Percentiles rank a stretch among this genome's conserved stretches.
These are phyloP conservation scores for Todiramphus saurophagus DNA, from an alignment of 2,113 vertebrate genomes.

Conservation along the genomic window DNA sequence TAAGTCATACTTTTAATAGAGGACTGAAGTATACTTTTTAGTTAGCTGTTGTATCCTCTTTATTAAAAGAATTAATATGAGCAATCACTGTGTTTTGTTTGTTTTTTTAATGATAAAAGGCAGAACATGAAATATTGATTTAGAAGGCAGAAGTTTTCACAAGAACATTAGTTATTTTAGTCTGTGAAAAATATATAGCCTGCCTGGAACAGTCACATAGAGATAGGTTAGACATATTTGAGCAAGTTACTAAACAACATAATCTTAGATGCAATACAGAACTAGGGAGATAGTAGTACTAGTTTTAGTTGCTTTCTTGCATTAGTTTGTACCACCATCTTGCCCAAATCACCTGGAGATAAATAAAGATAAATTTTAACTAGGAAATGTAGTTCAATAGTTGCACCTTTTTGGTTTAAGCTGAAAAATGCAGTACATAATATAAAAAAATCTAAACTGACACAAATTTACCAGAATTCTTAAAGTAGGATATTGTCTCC, in stretches of 20 bases:
- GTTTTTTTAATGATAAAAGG: not conserved
- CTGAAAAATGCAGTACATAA: not conserved
- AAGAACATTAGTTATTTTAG: not conserved
- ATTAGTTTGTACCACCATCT: not conserved
- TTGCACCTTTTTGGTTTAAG: not conserved
- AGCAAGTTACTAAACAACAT: not conserved
- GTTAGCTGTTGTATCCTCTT: not conserved
- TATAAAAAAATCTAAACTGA: not conserved
- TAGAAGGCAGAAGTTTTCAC: not conserved
- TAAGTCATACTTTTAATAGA: not conserved
- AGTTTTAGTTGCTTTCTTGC: not conserved
- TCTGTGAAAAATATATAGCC: not conserved
- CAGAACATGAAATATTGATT: not conserved
- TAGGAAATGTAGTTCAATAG: not conserved
- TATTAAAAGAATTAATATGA: not conserved
- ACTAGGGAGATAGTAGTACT: not conserved
- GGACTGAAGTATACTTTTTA: not conserved
- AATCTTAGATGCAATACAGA: not conserved
- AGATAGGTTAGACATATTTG: not conserved
- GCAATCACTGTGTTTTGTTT: not conserved
- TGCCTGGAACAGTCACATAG: not conserved
- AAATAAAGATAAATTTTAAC: not conserved
- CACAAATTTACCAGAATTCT: not conserved
- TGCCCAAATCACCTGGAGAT: not conserved
- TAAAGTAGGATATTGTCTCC: not conserved